Percentiles rank a stretch among this genome's conserved stretches.
Evolutionary conservation across 1,140 invertebrate genomes (phyloP).

Genomic region (Macrocentrus cingulum): DNA sequence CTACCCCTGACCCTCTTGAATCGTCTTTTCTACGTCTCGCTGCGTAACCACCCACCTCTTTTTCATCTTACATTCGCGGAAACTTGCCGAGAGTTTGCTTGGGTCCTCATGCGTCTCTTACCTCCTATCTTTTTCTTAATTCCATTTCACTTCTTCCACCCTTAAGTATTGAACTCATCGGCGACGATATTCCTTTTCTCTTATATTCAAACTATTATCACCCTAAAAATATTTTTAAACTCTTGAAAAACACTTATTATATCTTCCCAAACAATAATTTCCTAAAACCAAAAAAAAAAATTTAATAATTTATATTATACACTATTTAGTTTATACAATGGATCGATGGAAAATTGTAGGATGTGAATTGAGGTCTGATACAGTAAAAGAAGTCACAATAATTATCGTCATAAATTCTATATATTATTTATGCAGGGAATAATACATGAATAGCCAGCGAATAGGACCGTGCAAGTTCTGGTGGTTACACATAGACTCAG

Average conservation of each 20-base stretch:
- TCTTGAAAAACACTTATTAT: too few species aligned
- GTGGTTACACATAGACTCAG: conserved; percentile 24
- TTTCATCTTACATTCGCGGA: conserved; percentile 14
- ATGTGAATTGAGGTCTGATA: too few species aligned
- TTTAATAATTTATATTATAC: too few species aligned
- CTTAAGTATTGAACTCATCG: too few species aligned
- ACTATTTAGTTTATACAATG: neutral
- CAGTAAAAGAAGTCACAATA: neutral
- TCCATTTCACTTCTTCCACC: too few species aligned
- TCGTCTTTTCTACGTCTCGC: conserved; percentile 30
- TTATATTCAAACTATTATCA: too few species aligned
- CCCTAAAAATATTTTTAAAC: too few species aligned
- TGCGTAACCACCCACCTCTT: conserved; percentile 18
- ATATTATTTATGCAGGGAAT: conserved; percentile 25
- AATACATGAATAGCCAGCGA: conserved; percentile 36
- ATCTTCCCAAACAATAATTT: too few species aligned
- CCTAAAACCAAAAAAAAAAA: too few species aligned
- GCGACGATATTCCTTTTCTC: too few species aligned
- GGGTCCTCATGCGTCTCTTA: conserved; percentile 24
- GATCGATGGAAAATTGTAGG: neutral
- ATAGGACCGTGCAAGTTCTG: neutral
- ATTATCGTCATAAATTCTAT: neutral
- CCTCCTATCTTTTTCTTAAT: conserved; percentile 22
- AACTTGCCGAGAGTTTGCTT: conserved; percentile 7
- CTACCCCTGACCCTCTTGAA: conserved; percentile 29